Evolutionary conservation across 2,888 invertebrate species (phyloP).

Genomic region (Pterostichus madidus): DNA sequence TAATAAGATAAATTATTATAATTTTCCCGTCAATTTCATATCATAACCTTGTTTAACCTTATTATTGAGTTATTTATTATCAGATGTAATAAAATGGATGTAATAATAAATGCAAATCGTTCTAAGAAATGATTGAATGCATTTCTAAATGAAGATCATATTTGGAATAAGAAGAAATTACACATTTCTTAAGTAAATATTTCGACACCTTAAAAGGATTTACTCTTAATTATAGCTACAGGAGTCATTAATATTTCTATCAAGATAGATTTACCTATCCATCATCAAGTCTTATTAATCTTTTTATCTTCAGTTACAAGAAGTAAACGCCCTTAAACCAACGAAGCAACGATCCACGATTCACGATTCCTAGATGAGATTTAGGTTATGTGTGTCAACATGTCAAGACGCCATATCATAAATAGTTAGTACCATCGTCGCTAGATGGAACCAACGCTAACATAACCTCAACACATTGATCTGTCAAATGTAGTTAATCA

Average conservation of each 20-base stretch:
- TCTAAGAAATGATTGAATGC: not conserved
- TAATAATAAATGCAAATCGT: too few relatives aligned
- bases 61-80: conserved; percentile 40
- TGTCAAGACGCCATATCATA: conserved; percentile 19
- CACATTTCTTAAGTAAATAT: conserved; percentile 19
- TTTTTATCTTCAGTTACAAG: conserved; percentile 32
- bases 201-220: conserved; percentile 27
- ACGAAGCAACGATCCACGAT: conserved; percentile 23
- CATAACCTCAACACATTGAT: not conserved
- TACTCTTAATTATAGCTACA: conserved; percentile 12
- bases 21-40: conserved; percentile 23
- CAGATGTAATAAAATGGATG: not conserved
- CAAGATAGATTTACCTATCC: conserved; percentile 41
- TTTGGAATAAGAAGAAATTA: not conserved
- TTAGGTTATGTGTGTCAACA: conserved; percentile 29
- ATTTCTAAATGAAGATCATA: not conserved
- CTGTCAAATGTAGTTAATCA: conserved; percentile 41
- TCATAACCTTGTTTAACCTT: conserved; percentile 9
- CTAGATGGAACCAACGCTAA: not conserved
- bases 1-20: not conserved
- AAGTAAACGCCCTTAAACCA: conserved; percentile 49
- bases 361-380: conserved; percentile 17
- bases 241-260: conserved; percentile 34
- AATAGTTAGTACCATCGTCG: conserved; percentile 8
- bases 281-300: conserved; percentile 46